Evolutionary conservation across 1,140 invertebrate genomes (phyloP).

Genomic region (Panulirus ornatus): DNA sequence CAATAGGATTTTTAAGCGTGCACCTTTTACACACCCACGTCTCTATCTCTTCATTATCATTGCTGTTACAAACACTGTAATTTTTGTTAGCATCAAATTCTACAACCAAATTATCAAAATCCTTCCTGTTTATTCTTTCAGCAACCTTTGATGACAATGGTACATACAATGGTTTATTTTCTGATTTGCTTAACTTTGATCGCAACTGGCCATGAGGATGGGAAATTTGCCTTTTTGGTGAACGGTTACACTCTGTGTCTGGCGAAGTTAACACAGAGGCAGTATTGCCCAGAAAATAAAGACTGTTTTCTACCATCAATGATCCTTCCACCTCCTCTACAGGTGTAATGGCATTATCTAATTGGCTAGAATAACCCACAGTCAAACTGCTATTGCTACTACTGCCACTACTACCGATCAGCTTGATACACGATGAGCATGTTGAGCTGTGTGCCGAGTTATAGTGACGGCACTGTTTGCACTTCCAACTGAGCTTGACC

Average conservation of each 20-base stretch:
- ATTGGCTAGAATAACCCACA: slow-evolving; percentile 21
- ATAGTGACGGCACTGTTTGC: slow-evolving; percentile 65
- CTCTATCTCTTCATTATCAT: slow-evolving; percentile 57
- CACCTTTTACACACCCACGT: slow-evolving; percentile 65
- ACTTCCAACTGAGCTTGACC: slow-evolving; percentile 68
- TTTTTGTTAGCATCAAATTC: slow-evolving; percentile 59
- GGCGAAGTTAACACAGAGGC: slow-evolving; percentile 46
- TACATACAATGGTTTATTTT: slow-evolving; percentile 40
- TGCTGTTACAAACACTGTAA: slow-evolving; percentile 32
- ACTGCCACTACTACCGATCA: slow-evolving; percentile 52
- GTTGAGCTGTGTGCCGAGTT: slow-evolving; percentile 66
- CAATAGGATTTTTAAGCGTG: slow-evolving; percentile 58
- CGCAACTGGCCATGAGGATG: slow-evolving; percentile 43
- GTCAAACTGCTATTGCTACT: slow-evolving; percentile 9
- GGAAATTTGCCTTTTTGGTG: slow-evolving; percentile 60
- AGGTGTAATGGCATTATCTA: slow-evolving; percentile 53
- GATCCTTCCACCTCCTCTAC: slow-evolving; percentile 65
- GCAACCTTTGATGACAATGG: slow-evolving; percentile 17
- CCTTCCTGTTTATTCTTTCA: background rate
- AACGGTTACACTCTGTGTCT: slow-evolving; percentile 61
- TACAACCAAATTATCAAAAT: slow-evolving; percentile 27
- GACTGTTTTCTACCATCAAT: slow-evolving; percentile 65
- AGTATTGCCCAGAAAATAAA: slow-evolving; percentile 64
- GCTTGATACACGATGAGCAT: slow-evolving; percentile 67
- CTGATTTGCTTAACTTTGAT: slow-evolving; percentile 58